Evolutionary conservation across 2,113 vertebrate genomes (phyloP).

Genomic region (Gymnobelideus leadbeateri): DNA sequence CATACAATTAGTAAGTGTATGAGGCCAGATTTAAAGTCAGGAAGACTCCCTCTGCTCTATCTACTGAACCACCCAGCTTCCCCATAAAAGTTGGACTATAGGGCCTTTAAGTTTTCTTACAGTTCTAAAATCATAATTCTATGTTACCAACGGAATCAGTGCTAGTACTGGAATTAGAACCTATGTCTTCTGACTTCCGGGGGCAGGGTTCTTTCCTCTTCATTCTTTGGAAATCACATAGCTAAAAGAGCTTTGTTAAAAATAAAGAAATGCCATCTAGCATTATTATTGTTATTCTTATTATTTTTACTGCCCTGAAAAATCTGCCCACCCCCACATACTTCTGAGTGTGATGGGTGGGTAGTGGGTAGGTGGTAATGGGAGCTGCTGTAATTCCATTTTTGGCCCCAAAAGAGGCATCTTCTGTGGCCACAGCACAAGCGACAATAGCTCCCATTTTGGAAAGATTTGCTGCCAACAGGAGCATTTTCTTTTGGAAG

Average conservation of each 20-base stretch:
- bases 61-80: neutral
- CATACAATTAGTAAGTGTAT: neutral
- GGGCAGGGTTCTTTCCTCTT: neutral
- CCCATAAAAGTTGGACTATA: neutral
- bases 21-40: neutral
- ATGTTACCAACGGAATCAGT: neutral
- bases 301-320: neutral
- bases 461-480: conserved; percentile 64
- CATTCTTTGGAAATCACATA: neutral
- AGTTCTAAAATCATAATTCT: neutral
- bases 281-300: neutral
- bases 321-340: neutral
- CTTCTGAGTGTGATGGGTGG: neutral
- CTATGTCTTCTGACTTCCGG: neutral
- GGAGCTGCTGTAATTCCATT: neutral
- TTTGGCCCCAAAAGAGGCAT: conserved; percentile 75
- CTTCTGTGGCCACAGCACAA: conserved; percentile 69
- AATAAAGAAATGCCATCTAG: neutral
- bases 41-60: neutral
- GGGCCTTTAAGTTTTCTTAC: neutral
- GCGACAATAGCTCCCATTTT: conserved; percentile 77
- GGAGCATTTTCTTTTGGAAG: conserved; percentile 78
- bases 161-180: neutral
- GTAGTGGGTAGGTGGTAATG: neutral
- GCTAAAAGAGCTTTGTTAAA: neutral